Evolutionary conservation across 1,140 invertebrate species (phyloP).

Genomic region (Dryas iulia): DNA sequence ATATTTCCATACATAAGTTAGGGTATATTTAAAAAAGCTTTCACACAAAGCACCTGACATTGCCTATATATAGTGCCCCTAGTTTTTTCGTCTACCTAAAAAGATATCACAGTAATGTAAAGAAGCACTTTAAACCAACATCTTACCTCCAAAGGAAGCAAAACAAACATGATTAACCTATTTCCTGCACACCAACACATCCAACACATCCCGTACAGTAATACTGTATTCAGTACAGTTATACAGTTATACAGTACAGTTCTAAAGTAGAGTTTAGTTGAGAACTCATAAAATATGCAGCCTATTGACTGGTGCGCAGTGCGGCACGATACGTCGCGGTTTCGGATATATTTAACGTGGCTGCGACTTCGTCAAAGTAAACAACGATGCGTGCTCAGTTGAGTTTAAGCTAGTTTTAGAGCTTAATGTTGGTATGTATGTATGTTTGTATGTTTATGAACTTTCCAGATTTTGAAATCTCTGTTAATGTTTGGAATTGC

Average conservation of each 20-base stretch:
- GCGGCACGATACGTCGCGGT: constrained; percentile 53
- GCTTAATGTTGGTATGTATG: constrained; percentile 36
- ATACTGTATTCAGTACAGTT: not conserved
- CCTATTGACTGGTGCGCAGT: constrained; percentile 67
- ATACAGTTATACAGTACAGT: not conserved
- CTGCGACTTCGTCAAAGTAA: constrained; percentile 65
- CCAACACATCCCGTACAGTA: not conserved
- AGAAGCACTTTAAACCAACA: not conserved
- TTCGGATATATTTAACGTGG: constrained; percentile 55
- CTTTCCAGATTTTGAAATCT: constrained; percentile 41
- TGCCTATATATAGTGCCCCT: not conserved
- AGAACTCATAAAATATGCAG: constrained; percentile 70
- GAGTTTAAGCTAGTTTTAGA: constrained; percentile 47
- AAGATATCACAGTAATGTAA: not conserved
- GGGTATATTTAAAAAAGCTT: not conserved
- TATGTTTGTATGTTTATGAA: constrained; percentile 49
- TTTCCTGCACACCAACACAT: not conserved
- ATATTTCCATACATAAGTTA: not conserved
- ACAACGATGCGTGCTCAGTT: constrained; percentile 54
- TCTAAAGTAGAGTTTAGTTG: constrained; percentile 45
- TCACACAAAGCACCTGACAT: not conserved
- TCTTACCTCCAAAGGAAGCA: not conserved
- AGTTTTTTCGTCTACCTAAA: not conserved
- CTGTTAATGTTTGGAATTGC: constrained; percentile 38
- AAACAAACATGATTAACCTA: not conserved